These are phyloP conservation scores for Megalurothrips usitatus DNA, from an alignment of 2,888 invertebrate species.

Conservation along the genomic window DNA sequence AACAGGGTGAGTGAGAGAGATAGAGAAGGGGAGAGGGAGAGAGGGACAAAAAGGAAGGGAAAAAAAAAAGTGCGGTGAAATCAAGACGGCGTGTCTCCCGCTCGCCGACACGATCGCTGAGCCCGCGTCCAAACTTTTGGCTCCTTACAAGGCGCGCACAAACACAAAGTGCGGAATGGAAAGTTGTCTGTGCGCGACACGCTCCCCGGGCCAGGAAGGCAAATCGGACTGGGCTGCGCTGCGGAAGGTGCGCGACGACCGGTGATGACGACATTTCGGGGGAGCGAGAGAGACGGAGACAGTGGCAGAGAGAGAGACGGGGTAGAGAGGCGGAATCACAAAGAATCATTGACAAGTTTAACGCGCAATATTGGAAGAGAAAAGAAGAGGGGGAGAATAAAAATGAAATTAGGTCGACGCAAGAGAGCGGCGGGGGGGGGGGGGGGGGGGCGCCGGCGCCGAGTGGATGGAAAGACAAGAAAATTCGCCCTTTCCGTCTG, in stretches of 20 bases:
- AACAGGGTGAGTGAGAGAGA: too few relatives aligned
- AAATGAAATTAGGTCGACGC: constrained; percentile 17
- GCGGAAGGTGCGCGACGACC: background rate
- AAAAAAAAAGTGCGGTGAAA: background rate
- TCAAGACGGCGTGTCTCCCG: background rate
- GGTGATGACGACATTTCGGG: background rate
- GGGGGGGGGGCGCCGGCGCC: background rate
- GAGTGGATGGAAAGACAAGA: background rate
- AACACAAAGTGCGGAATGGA: too few relatives aligned
- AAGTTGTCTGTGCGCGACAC: background rate
- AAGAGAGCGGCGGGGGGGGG: background rate
- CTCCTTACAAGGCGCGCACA: background rate
- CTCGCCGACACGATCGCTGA: too few relatives aligned
- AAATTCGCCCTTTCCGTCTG: background rate
- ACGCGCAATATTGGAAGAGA: constrained; percentile 22
- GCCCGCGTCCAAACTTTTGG: background rate
- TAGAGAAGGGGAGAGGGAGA: too few relatives aligned
- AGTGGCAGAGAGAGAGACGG: too few relatives aligned
- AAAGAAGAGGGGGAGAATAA: constrained; percentile 2
- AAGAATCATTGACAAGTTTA: constrained; percentile 20
- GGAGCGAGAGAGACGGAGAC: too few relatives aligned
- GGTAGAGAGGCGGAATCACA: background rate
- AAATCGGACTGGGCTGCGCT: too few relatives aligned
- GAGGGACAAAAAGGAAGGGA: too few relatives aligned
- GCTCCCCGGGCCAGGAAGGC: too few relatives aligned